phyloP scores from a whole-genome alignment of 2,888 invertebrate genomes.

The Eurytoma californica region DNA sequence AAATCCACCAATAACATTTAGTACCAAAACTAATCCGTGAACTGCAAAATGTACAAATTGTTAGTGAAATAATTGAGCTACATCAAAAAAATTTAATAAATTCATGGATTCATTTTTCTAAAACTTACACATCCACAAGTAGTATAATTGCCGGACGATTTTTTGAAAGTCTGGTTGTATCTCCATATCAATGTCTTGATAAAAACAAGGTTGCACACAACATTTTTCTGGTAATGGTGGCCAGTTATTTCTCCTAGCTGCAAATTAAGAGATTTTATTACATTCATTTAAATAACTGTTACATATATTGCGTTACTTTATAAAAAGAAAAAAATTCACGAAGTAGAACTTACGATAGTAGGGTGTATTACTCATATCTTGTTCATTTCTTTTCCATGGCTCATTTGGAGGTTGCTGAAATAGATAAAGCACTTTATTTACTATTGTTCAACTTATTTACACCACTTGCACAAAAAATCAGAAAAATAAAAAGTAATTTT shows the following conservation, averaged over 20 bases:
- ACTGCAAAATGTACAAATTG: conserved; percentile 79
- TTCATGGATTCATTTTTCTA: conserved; percentile 15
- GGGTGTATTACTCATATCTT: conserved; percentile 73
- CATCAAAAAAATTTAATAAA: not conserved
- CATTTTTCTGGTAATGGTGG: conserved; percentile 96
- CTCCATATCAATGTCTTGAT: conserved; percentile 99
- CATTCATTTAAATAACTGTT: not conserved
- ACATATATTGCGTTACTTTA: not conserved
- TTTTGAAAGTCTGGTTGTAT: conserved; percentile 98
- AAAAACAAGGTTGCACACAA: conserved; percentile 98
- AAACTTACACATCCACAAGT: conserved; percentile 96
- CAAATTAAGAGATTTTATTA: conserved; percentile 23
- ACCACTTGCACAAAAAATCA: not conserved
- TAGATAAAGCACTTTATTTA: conserved; percentile 4
- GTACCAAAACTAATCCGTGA: conserved; percentile 89
- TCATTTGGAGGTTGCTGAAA: conserved; percentile 55
- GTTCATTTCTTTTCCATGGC: conserved; percentile 51
- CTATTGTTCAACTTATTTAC: not conserved
- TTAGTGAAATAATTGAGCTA: not conserved
- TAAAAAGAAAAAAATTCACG: not conserved
- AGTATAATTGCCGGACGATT: conserved; percentile 95
- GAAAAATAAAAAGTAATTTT: conserved; percentile 27
- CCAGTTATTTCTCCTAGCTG: conserved; percentile 94
- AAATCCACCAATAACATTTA: conserved; percentile 92
- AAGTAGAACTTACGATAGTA: conserved; percentile 73